Conservation (phyloP, 2,888 invertebrate species). For the Drosophila mimica region DNA sequence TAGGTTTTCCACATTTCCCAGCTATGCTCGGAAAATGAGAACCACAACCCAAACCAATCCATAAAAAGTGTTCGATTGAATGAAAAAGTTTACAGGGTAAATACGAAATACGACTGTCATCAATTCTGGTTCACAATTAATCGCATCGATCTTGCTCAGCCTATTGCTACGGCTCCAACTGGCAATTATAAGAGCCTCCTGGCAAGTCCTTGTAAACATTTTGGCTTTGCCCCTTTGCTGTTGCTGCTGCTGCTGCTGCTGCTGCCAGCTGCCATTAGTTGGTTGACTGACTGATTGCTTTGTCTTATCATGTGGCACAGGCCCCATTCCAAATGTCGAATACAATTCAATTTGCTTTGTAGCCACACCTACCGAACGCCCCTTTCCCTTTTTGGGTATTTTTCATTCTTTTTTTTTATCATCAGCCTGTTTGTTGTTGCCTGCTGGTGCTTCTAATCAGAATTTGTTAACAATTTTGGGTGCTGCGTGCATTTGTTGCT, state of each 20-base stretch:
- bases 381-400: conserved; percentile 31
- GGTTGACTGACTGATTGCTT: conserved; percentile 76
- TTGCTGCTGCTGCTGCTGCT: conserved; percentile 7
- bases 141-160: conserved; percentile 56
- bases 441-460: conserved; percentile 74
- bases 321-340: conserved; percentile 49
- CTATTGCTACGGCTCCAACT: conserved; percentile 17
- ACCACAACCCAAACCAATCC: background rate
- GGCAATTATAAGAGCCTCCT: conserved; percentile 59
- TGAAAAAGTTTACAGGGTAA: conserved; percentile 6
- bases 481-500: conserved; percentile 69
- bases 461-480: conserved; percentile 76
- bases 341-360: conserved; percentile 73
- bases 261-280: conserved; percentile 51
- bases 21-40: background rate
- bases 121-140: conserved; percentile 36
- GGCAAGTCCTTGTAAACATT: conserved; percentile 40
- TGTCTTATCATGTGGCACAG: conserved; percentile 67
- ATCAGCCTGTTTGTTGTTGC: conserved; percentile 50
- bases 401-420: conserved; percentile 22
- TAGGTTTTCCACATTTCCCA: background rate
- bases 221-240: conserved; percentile 24
- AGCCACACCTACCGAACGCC: conserved; percentile 61
- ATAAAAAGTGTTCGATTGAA: conserved; percentile 1
- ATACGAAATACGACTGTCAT: conserved; percentile 16